Evolutionary conservation across 2,888 invertebrate genomes (phyloP).

Genomic region (Chrysina gloriosa): DNA sequence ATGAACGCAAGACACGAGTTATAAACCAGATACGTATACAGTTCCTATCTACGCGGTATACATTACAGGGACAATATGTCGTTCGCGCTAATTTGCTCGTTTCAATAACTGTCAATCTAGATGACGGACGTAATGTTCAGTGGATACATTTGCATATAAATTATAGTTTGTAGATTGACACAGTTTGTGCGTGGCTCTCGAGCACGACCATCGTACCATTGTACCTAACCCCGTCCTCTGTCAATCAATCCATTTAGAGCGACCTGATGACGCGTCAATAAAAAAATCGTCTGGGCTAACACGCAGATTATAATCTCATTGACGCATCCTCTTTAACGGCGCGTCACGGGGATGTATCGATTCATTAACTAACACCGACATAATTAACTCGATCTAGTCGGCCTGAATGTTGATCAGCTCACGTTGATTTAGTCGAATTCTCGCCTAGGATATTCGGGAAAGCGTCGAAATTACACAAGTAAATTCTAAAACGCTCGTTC

Average conservation of each 20-base stretch:
- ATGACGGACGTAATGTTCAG: constrained; percentile 25
- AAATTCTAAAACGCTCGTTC: constrained; percentile 1
- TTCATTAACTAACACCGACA: too few species aligned
- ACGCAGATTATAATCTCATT: too few species aligned
- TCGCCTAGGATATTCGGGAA: too few species aligned
- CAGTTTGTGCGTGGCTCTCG: constrained; percentile 11
- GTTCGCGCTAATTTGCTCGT: constrained; percentile 24
- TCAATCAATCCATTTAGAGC: constrained; percentile 8
- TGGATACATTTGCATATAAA: constrained; percentile 33
- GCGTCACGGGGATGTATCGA: constrained; percentile 2
- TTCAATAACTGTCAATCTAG: constrained; percentile 35
- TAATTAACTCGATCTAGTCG: too few species aligned
- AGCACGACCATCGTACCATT: not conserved
- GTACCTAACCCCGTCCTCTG: constrained; percentile 7
- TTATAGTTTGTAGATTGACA: constrained; percentile 34
- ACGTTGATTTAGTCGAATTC: too few species aligned
- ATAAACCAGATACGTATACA: not conserved
- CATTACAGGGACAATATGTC: not conserved
- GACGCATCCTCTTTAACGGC: too few species aligned
- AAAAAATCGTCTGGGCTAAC: too few species aligned
- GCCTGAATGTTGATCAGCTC: too few species aligned
- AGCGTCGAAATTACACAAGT: not conserved
- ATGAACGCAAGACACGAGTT: not conserved
- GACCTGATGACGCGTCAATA: constrained; percentile 3
- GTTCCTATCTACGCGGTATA: not conserved